A percentile compares a stretch with the other conserved stretches of the same genome.
Evolutionary conservation across 2,888 invertebrate species (phyloP).

Genomic region (Phortica magna): DNA sequence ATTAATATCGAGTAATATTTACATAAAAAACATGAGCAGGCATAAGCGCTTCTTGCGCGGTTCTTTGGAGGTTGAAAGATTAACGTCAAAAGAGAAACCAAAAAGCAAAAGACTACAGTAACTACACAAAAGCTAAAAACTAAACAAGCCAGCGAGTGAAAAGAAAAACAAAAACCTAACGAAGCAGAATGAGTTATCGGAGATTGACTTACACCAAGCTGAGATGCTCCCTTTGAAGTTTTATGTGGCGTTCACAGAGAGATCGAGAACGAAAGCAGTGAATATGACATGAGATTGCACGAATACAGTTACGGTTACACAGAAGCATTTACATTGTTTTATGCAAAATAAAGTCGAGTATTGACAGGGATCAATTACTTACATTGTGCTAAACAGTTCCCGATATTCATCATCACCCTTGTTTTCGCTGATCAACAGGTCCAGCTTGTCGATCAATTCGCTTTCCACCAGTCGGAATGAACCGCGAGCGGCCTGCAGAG

Average conservation of each 20-base stretch:
- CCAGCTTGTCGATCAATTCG: slow-evolving; percentile 95
- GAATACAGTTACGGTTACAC: slow-evolving; percentile 46
- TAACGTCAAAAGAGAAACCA: slow-evolving; percentile 9
- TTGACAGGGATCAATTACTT: slow-evolving; percentile 79
- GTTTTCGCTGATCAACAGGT: slow-evolving; percentile 93
- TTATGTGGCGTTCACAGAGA: slow-evolving; percentile 20
- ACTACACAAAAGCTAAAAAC: not conserved
- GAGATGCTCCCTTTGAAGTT: slow-evolving; percentile 87
- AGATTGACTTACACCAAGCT: slow-evolving; percentile 91
- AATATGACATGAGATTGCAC: slow-evolving; percentile 57
- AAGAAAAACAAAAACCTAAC: slow-evolving; percentile 19
- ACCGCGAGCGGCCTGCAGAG: slow-evolving; percentile 82
- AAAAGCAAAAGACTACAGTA: not conserved
- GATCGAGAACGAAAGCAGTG: slow-evolving; percentile 57
- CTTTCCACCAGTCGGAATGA: slow-evolving; percentile 95
- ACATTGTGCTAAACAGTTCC: slow-evolving; percentile 96
- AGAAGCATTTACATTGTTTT: slow-evolving; percentile 34
- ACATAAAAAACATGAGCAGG: not conserved
- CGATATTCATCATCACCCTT: slow-evolving; percentile 96
- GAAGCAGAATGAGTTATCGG: slow-evolving; percentile 43
- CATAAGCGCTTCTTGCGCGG: not conserved
- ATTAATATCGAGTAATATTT: not conserved
- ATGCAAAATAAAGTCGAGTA: slow-evolving; percentile 30
- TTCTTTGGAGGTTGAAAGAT: not conserved
- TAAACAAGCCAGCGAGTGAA: not conserved